These are phyloP conservation scores for Dermolepida albohirtum DNA, from an alignment of 2,888 invertebrate genomes.

Conservation along the genomic window DNA sequence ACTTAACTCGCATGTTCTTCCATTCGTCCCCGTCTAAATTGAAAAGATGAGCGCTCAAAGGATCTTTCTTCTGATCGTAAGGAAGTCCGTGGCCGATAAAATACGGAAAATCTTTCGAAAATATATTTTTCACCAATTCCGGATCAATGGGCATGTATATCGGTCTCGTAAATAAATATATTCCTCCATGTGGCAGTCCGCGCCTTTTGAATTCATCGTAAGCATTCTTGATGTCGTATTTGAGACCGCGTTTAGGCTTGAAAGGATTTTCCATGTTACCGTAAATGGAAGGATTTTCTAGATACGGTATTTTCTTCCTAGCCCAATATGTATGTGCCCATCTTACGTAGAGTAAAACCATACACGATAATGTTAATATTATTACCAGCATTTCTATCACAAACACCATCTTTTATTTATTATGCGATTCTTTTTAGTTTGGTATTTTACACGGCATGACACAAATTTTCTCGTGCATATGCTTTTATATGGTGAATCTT, in stretches of 20 bases:
- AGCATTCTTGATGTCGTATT: neutral
- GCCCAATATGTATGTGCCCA: constrained; percentile 16
- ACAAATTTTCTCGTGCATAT: neutral
- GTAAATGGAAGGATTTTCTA: neutral
- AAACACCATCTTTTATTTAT: neutral
- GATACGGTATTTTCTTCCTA: neutral
- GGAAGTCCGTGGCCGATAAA: constrained; percentile 70
- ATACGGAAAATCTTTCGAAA: constrained; percentile 70
- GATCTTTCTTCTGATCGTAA: constrained; percentile 18
- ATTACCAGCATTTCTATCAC: neutral
- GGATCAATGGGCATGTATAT: constrained; percentile 39
- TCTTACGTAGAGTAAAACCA: neutral
- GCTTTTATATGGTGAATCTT: too few relatives aligned
- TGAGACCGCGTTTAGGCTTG: neutral
- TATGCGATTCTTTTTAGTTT: neutral
- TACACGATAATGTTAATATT: neutral
- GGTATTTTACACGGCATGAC: neutral
- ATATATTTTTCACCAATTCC: constrained; percentile 59
- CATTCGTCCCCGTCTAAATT: constrained; percentile 35
- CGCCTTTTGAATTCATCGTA: constrained; percentile 37
- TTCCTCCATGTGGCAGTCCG: constrained; percentile 17
- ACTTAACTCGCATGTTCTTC: constrained; percentile 37
- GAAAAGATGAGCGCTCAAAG: constrained; percentile 28
- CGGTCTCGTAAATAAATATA: constrained; percentile 47
- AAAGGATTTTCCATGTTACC: constrained; percentile 34